These are phyloP conservation scores for Laticauda laticaudata DNA, from an alignment of 2,113 vertebrate genomes.

Conservation along the genomic window DNA sequence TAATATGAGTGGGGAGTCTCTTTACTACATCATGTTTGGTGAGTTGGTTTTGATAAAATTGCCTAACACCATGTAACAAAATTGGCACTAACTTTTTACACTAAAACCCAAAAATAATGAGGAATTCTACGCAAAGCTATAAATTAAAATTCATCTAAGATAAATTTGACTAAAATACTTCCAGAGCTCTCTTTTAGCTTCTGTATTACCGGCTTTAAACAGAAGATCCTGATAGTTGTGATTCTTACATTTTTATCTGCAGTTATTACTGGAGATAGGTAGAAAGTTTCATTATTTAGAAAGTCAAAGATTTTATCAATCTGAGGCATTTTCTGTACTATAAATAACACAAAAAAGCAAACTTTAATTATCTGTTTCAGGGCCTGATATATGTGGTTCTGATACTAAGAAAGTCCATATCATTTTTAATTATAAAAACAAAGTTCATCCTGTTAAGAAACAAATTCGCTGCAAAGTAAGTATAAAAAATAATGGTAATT, in stretches of 20 bases:
- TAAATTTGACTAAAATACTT: background rate
- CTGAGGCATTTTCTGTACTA: background rate
- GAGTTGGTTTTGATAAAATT: constrained; percentile 33
- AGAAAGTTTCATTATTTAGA: background rate
- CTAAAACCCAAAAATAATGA: background rate
- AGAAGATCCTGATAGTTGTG: background rate
- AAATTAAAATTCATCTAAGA: background rate
- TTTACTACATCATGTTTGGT: constrained; percentile 89
- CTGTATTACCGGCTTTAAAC: too few species aligned
- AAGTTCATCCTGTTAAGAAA: constrained; percentile 85
- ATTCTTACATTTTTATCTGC: background rate
- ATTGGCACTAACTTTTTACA: background rate
- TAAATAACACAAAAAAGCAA: too few species aligned
- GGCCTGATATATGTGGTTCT: constrained; percentile 90
- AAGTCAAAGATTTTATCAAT: background rate
- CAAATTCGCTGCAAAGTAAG: constrained; percentile 84
- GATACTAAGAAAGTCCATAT: constrained; percentile 88
- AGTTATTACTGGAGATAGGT: background rate
- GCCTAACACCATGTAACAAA: background rate
- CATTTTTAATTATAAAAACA: constrained; percentile 87
- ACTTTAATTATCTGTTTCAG: constrained; percentile 55
- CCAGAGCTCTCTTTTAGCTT: background rate
- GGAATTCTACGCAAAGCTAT: background rate
- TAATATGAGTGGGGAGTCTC: constrained; percentile 76
- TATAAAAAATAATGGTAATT: background rate